A percentile compares a stretch with the other conserved stretches of the same genome.
Evolutionary conservation across 2,797 vertebrate species (phyloP).

Genomic region (Rhinella marina): DNA sequence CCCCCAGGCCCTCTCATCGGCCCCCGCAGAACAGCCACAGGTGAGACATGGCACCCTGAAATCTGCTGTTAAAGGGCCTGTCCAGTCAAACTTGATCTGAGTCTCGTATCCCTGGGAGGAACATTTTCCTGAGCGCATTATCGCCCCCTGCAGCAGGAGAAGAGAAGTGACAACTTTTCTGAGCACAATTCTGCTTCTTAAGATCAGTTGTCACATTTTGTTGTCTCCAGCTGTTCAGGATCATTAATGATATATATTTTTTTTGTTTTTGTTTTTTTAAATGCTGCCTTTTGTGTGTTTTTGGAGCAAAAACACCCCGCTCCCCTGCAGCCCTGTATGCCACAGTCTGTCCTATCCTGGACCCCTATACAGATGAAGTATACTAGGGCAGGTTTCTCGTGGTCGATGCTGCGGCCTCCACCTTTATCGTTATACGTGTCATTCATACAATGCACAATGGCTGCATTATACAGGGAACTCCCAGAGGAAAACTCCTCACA

Average conservation of each 20-base stretch:
- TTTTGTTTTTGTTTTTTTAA: too few relatives aligned
- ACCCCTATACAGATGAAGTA: not conserved
- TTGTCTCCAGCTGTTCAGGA: too few relatives aligned
- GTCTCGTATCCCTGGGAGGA: not conserved
- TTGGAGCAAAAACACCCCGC: too few relatives aligned
- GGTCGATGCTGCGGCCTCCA: not conserved
- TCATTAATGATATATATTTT: too few relatives aligned
- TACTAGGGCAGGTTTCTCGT: not conserved
- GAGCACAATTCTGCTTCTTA: not conserved
- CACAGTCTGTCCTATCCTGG: too few relatives aligned
- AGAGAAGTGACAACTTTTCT: not conserved
- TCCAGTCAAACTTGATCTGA: not conserved
- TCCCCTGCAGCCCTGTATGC: too few relatives aligned
- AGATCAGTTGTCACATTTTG: not conserved
- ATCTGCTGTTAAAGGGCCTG: not conserved
- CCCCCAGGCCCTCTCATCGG: constrained; percentile 19
- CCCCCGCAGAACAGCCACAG: constrained; percentile 74
- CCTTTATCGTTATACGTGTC: not conserved
- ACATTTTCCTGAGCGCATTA: not conserved
- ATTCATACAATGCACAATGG: not conserved
- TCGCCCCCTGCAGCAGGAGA: not conserved
- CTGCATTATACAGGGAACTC: not conserved
- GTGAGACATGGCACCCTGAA: constrained; percentile 66
- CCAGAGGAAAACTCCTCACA: too few relatives aligned
- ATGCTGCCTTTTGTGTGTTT: too few relatives aligned